Percentiles rank a stretch among this genome's conserved stretches.
Evolutionary conservation across 2,888 invertebrate genomes (phyloP).

Genomic region (Drosophila phalerata): DNA sequence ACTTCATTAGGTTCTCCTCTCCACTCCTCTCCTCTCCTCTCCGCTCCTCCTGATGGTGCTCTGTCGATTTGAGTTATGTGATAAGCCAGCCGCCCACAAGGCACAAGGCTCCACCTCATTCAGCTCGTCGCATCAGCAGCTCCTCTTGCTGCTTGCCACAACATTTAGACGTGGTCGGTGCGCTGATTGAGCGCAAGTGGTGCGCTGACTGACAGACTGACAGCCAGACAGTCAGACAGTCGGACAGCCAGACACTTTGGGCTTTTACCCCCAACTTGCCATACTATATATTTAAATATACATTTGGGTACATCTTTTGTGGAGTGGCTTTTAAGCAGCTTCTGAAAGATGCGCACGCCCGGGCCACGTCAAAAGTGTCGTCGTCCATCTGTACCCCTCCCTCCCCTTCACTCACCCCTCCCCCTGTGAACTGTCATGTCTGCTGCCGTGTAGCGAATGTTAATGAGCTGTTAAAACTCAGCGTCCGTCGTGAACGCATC

Average conservation of each 20-base stretch:
- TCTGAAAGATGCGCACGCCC: slow-evolving; percentile 59
- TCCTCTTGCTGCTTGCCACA: slow-evolving; percentile 28
- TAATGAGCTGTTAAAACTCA: slow-evolving; percentile 75
- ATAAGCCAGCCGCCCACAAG: slow-evolving; percentile 61
- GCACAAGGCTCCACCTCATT: slow-evolving; percentile 32
- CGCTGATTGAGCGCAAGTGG: slow-evolving; percentile 77
- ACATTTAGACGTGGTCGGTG: slow-evolving; percentile 45
- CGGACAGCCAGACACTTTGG: slow-evolving; percentile 71
- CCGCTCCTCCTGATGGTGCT: slow-evolving; percentile 22
- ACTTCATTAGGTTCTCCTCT: slow-evolving; percentile 51
- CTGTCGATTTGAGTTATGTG: slow-evolving; percentile 73
- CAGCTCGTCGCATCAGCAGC: not conserved
- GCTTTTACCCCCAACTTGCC: slow-evolving; percentile 57
- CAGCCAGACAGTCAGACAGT: slow-evolving; percentile 67
- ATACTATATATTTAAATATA: slow-evolving; percentile 35
- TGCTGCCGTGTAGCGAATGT: slow-evolving; percentile 61
- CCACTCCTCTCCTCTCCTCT: too few relatives aligned
- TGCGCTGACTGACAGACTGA: slow-evolving; percentile 69
- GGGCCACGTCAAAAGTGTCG: slow-evolving; percentile 59
- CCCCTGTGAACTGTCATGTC: slow-evolving; percentile 39
- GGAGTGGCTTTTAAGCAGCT: slow-evolving; percentile 77
- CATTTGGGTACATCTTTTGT: slow-evolving; percentile 39
- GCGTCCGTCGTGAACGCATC: slow-evolving; percentile 38
- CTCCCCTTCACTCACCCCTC: not conserved
- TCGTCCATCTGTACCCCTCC: slow-evolving; percentile 21